A percentile compares a stretch with the other conserved stretches of the same genome.
Conservation (phyloP, 2,113 vertebrate species). For the Meriones unguiculatus region DNA sequence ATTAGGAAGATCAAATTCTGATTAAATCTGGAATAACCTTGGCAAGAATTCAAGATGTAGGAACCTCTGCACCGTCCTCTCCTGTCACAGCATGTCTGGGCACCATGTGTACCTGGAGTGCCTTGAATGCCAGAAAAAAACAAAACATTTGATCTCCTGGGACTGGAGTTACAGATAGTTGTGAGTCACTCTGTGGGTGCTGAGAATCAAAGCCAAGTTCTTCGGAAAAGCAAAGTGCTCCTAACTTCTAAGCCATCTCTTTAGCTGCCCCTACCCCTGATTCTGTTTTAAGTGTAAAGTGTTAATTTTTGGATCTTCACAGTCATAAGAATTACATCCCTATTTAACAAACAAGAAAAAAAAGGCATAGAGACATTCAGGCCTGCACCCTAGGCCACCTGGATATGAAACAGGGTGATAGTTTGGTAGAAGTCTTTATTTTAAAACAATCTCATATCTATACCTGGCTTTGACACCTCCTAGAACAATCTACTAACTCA, state of each 20-base stretch:
- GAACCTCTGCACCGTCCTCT: neutral
- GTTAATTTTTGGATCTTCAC: slow-evolving; percentile 5
- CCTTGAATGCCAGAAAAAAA: neutral
- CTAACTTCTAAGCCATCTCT: neutral
- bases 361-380: neutral
- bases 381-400: neutral
- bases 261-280: neutral
- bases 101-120: neutral
- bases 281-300: neutral
- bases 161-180: neutral
- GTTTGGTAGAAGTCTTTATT: slow-evolving; percentile 9
- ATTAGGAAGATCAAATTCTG: neutral
- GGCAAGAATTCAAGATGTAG: neutral
- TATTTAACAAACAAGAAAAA: slow-evolving; percentile 39
- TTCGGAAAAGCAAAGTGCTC: neutral
- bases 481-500: neutral
- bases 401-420: neutral
- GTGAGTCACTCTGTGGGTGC: neutral
- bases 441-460: neutral
- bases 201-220: neutral
- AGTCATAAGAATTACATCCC: neutral
- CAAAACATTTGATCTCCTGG: neutral
- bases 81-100: neutral
- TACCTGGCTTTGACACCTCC: neutral
- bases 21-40: neutral